These are phyloP conservation scores for Xiphorhynchus erythropygius DNA, from an alignment of 2,797 vertebrate genomes.

Conservation along the genomic window DNA sequence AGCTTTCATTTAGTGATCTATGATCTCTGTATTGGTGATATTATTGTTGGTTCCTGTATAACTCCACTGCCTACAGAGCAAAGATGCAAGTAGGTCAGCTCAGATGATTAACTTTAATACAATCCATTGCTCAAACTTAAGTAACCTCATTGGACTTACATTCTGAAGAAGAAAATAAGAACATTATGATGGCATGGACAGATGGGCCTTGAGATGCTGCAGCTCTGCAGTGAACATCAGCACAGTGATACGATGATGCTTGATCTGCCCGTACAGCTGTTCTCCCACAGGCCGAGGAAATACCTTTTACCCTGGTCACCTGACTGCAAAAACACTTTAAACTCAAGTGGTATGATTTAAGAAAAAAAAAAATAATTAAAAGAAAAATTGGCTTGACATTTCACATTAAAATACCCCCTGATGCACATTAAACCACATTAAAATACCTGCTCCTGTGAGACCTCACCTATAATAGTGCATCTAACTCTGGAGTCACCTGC, in stretches of 20 bases:
- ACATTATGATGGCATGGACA: neutral
- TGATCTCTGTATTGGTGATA: neutral
- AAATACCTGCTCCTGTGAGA: neutral
- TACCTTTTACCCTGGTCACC: rapidly evolving
- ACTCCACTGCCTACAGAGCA: neutral
- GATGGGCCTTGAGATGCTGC: neutral
- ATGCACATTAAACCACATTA: neutral
- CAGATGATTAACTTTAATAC: neutral
- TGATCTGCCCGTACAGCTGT: neutral
- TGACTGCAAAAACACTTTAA: neutral
- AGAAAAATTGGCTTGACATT: neutral
- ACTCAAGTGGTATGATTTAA: neutral
- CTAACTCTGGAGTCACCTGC: neutral
- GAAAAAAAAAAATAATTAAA: neutral
- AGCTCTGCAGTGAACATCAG: neutral
- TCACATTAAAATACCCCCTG: neutral
- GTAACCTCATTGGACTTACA: neutral
- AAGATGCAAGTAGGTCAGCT: neutral
- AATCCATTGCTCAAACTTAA: neutral
- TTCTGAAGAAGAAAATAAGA: neutral
- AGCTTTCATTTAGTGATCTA: neutral
- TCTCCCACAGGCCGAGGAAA: neutral
- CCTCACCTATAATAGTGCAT: neutral
- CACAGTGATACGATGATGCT: neutral
- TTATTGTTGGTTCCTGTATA: neutral